Percentiles rank a stretch among this genome's conserved stretches.
These are phyloP conservation scores for Trachelus stipa DNA, from an alignment of 2,888 invertebrate species.

Conservation along the genomic window DNA sequence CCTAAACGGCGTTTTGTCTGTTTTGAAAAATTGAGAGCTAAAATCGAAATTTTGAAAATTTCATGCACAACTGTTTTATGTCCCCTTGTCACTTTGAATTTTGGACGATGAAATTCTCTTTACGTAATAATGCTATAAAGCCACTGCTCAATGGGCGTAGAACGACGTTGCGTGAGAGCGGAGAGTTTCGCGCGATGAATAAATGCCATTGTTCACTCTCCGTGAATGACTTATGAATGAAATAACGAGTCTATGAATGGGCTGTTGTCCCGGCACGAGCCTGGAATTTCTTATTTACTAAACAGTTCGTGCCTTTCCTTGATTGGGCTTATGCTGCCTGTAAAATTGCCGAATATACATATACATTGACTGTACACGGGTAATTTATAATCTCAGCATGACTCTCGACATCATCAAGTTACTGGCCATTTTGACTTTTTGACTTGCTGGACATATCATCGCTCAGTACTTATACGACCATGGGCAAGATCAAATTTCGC, in stretches of 20 bases:
- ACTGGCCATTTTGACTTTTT: neutral
- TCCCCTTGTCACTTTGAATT: neutral
- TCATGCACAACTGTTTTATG: slow-evolving; percentile 8
- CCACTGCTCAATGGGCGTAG: neutral
- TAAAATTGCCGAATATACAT: neutral
- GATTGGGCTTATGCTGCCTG: neutral
- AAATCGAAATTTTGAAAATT: neutral
- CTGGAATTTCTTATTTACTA: slow-evolving; percentile 30
- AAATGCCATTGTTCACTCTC: slow-evolving; percentile 26
- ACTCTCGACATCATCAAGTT: neutral
- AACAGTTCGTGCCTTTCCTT: slow-evolving; percentile 1
- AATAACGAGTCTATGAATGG: slow-evolving; percentile 34
- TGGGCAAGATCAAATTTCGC: neutral
- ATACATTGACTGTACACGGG: neutral
- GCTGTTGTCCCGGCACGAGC: slow-evolving; percentile 23
- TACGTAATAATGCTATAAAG: slow-evolving; percentile 3
- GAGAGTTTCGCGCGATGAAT: slow-evolving; percentile 13
- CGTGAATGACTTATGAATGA: slow-evolving; percentile 26
- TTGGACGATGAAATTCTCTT: neutral
- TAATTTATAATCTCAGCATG: neutral
- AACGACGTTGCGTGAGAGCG: slow-evolving; percentile 1
- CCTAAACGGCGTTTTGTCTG: slow-evolving; percentile 38
- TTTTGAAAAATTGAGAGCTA: neutral
- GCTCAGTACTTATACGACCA: neutral
- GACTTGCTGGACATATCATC: neutral